Evolutionary conservation across 2,797 vertebrate genomes (phyloP), one percentile per base, ranked within the genome.

Genomic region (Acipenser transmontanus): DNA sequence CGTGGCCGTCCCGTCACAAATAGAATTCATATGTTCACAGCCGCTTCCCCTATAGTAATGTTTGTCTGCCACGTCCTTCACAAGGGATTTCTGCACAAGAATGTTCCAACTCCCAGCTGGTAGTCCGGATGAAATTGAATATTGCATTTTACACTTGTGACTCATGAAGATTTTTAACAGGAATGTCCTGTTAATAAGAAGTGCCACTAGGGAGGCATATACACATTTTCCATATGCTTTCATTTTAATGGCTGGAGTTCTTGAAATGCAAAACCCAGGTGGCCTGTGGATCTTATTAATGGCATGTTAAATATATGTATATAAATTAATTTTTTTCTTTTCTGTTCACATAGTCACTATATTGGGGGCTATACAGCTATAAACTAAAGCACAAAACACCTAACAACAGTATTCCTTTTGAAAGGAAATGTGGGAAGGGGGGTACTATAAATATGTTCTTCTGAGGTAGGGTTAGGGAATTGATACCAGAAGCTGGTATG

Each of bases 281-380:
- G 54, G 9, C 0, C 54, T 57, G 9, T 11, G 9, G 9, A 57
- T 76, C 79, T 78, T 74, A 72, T 74, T 78, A 74, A 78, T 76
- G 77, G 67, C 34, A 34, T 69, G 71, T 59, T 74, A 63, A 70
- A 54, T 75, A 75, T 79, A 51, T 52, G 12, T 52, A 52, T 52
- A 52, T 52, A 7, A 8, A 52, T 51, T 7, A 7, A 51, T 6
- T 8, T 52, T 8, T 52, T 8, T 8, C 6, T 52, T 52, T 52
- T 52, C 50, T 51, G 50, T 17, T 17, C 34, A 34, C 34, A 34
- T 34, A 34, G 34, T 34, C 3, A 34, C 3, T 34, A 34, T 34
- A 34, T 34, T 34, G 34, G 34, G 34, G 34, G 34, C 34, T 34
- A 34, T 34, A 34, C 34, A 34, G 34, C 34, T 34, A 3, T 34